Evolutionary conservation across 2,797 vertebrate species (phyloP).

Genomic region (Chromis chromis): DNA sequence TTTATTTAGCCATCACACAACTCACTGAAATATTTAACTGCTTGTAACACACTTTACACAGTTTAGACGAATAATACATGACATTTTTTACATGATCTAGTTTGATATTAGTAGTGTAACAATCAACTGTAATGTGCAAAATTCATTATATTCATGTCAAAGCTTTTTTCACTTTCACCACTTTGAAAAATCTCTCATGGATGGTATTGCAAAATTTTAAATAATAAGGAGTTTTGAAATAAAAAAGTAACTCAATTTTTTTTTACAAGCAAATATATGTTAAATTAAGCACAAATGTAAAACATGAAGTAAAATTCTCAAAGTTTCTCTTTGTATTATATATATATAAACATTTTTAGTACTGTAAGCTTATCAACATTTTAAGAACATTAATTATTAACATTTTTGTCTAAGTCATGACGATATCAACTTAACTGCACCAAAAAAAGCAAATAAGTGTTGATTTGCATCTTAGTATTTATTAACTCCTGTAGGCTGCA

Average conservation of each 20-base stretch:
- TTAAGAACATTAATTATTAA: neutral
- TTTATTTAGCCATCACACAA: neutral
- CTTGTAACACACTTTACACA: no score
- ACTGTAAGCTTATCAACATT: neutral
- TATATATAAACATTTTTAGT: neutral
- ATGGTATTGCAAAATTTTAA: neutral
- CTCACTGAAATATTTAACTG: neutral
- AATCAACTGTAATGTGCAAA: neutral
- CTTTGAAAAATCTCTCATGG: neutral
- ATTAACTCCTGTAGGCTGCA: neutral
- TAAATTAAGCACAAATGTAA: neutral
- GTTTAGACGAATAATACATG: neutral
- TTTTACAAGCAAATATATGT: no score
- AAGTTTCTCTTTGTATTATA: neutral
- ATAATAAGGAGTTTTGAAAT: neutral
- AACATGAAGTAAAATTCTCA: neutral
- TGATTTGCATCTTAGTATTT: constrained; percentile 18
- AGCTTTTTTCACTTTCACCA: neutral
- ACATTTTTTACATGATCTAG: neutral
- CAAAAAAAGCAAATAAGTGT: constrained; percentile 1
- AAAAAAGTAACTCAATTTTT: no score
- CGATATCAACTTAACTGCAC: neutral
- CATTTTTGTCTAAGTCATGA: neutral
- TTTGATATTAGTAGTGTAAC: neutral
- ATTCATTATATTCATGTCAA: neutral